Base-by-base conservation (phyloP, 2,888 invertebrate genomes). In the Noctua fimbriata region DNA sequence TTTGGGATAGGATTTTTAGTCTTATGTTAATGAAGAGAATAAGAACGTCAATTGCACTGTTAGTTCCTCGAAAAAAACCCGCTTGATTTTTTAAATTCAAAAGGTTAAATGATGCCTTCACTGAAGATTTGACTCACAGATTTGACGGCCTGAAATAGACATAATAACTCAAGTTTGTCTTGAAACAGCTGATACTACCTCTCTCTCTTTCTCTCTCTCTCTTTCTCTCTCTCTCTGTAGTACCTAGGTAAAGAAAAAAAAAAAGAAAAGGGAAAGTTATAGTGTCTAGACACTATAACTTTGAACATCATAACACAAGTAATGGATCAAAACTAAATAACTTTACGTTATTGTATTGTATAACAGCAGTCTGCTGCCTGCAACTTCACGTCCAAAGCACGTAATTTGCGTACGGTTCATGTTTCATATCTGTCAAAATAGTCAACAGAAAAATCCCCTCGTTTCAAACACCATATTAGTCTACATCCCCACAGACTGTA, bases 391-490 rank as follows among this genome's bases (percentile, higher is more conserved):
- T 6, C 49, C 16, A 16, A 49, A 6, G 6, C 49, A 1, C 21
- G 49, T 52, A 52, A 21, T 52, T 21, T 6, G 49, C 49, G 49
- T 49, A 49, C 49, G 1, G 18, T 52, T 52, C 21, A 28, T 55
- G 4, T 73, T 58, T 47, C 10, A 63, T 21, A 44, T 49, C 18
- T 5, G 36, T 36, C 36, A 36, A 36, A 4, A 36, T 36, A 36
- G 0, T 36, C 36, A 28, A 47, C 12, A 44, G n/a, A 52, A 60
- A 69, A 32, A 24, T 12, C 9, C 6, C 6, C 12, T 69, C 28
- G 6, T 63, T 41, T 52, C 24, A 58, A 73, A 75, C 60, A 41
- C 49, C 75, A 73, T 63, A 69, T 73, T 52, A 67, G 12, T n/a
- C 28, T 63, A 58, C 10, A 24, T 72, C 14, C n/a, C 10, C 24